phyloP scores from a whole-genome alignment of 2,888 invertebrate species.

The Liopterus haemorrhoidalis region DNA sequence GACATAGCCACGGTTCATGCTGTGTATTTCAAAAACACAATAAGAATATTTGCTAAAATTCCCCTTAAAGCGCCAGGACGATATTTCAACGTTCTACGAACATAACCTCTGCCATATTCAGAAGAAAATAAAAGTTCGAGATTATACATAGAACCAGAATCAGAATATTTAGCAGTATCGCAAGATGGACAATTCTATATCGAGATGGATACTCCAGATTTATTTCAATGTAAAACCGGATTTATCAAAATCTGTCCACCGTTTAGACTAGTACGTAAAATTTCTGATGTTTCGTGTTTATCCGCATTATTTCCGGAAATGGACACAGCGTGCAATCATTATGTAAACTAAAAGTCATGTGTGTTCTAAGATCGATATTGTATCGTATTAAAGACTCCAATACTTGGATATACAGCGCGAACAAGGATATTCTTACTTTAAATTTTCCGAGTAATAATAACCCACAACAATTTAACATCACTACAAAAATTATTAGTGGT shows the following conservation, averaged over 20 bases:
- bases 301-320: too few species aligned
- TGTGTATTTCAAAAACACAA: not conserved
- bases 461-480: too few species aligned
- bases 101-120: constrained; percentile 4
- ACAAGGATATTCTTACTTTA: constrained; percentile 2
- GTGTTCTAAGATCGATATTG: not conserved
- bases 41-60: constrained; percentile 14
- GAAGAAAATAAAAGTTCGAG: not conserved
- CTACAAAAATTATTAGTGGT: too few species aligned
- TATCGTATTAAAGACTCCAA: not conserved
- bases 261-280: not conserved
- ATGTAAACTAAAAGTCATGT: constrained; percentile 4
- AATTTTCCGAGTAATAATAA: too few species aligned
- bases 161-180: constrained; percentile 1
- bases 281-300: too few species aligned
- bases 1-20: constrained; percentile 4
- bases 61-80: constrained; percentile 13
- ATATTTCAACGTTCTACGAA: constrained; percentile 12
- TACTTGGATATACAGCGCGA: constrained; percentile 2
- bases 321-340: not conserved
- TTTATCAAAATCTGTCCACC: constrained; percentile 1
- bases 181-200: constrained; percentile 4
- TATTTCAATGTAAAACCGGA: not conserved
- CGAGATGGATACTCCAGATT: not conserved
- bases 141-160: constrained; percentile 3